Percentiles rank a stretch among this genome's conserved stretches.
phyloP scores from a whole-genome alignment of 2,113 vertebrate genomes.

The Sceloporus tristichus region DNA sequence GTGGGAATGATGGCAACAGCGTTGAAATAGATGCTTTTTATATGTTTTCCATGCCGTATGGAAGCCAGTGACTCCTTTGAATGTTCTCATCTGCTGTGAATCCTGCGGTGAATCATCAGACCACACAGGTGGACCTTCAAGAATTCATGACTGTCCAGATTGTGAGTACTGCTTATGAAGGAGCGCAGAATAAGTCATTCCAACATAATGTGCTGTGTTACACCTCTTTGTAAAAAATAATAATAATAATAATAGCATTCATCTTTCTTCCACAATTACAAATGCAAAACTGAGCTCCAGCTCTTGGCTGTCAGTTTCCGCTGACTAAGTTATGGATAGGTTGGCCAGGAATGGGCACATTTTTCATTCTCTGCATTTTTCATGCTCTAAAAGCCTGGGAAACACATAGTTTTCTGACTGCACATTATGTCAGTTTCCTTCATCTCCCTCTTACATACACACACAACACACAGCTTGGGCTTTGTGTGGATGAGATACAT shows the following conservation, averaged over 20 bases:
- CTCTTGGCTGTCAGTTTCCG: not conserved
- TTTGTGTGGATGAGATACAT: not conserved
- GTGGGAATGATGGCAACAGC: not conserved
- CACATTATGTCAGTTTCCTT: too few species aligned
- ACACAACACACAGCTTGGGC: not conserved
- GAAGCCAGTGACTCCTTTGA: not conserved
- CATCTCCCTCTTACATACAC: too few species aligned
- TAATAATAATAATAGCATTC: too few species aligned
- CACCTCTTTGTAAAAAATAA: not conserved
- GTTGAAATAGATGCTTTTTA: not conserved
- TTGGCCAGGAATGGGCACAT: too few species aligned
- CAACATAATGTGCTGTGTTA: too few species aligned
- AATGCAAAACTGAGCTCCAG: not conserved
- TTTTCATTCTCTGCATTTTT: too few species aligned
- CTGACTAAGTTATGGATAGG: too few species aligned
- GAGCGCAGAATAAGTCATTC: not conserved
- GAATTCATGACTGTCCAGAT: not conserved
- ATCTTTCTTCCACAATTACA: not conserved
- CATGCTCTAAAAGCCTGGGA: too few species aligned
- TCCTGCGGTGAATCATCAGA: not conserved
- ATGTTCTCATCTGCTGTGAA: not conserved
- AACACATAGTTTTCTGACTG: too few species aligned
- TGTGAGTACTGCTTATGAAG: not conserved
- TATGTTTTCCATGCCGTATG: not conserved
- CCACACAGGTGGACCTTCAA: not conserved